Percentiles rank a stretch among this genome's conserved stretches.
phyloP scores from a whole-genome alignment of 2,113 vertebrate genomes.

The Arenaria interpres region DNA sequence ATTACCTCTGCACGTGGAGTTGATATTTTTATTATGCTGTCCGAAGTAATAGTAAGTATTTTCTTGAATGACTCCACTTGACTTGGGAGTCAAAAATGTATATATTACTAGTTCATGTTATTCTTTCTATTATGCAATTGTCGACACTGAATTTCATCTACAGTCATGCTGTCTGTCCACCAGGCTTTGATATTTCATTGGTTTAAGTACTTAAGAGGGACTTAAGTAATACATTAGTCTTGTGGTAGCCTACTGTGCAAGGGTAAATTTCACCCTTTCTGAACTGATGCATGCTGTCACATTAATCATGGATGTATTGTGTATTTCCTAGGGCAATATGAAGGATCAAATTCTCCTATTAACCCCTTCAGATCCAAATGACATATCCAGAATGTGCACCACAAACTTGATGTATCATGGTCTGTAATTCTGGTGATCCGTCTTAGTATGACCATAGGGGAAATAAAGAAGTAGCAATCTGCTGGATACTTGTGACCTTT shows the following conservation, averaged over 20 bases:
- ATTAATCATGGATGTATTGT: conserved; percentile 48
- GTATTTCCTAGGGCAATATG: conserved; percentile 44
- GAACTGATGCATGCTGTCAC: conserved; percentile 62
- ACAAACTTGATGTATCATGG: not conserved
- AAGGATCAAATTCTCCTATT: conserved; percentile 51
- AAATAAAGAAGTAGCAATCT: not conserved
- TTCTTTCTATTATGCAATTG: not conserved
- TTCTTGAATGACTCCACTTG: not conserved
- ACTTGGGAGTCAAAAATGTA: not conserved
- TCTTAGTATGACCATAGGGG: not conserved
- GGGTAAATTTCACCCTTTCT: conserved; percentile 58
- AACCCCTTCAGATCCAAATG: conserved; percentile 19
- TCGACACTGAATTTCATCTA: not conserved
- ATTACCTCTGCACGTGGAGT: not conserved
- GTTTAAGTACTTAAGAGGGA: conserved; percentile 26
- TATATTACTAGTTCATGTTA: not conserved
- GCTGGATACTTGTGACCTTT: not conserved
- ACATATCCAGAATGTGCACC: not conserved
- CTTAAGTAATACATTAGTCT: conserved; percentile 17
- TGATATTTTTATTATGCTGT: not conserved
- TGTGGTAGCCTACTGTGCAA: not conserved
- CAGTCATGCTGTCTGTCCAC: not conserved
- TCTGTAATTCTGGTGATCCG: not conserved
- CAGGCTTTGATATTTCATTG: not conserved
- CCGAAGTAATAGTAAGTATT: not conserved